phyloP scores from a whole-genome alignment of 2,888 invertebrate species.

The Leptinotarsa haldemani region DNA sequence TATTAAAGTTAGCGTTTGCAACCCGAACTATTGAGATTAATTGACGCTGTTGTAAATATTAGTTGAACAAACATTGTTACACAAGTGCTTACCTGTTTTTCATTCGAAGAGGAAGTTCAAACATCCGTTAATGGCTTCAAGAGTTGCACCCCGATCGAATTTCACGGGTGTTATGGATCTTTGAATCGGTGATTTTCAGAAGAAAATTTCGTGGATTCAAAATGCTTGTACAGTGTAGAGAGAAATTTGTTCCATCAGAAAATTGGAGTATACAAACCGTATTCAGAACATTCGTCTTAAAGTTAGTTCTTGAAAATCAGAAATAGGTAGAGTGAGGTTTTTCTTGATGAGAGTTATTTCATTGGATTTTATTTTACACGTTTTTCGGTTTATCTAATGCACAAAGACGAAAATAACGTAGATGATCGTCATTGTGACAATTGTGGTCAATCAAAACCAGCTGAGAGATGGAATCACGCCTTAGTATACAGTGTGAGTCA shows the following conservation, averaged over 20 bases:
- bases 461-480: too few species aligned
- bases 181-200: background rate
- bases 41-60: slow-evolving; percentile 43
- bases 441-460: too few species aligned
- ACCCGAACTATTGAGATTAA: slow-evolving; percentile 44
- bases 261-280: background rate
- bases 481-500: too few species aligned
- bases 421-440: too few species aligned
- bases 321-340: background rate
- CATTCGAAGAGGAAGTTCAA: slow-evolving; percentile 18
- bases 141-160: slow-evolving; percentile 32
- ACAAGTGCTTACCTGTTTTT: slow-evolving; percentile 30
- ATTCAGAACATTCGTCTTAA: background rate
- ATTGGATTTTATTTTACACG: too few species aligned
- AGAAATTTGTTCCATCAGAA: background rate
- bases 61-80: slow-evolving; percentile 44
- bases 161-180: slow-evolving; percentile 22
- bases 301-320: background rate
- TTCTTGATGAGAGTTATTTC: too few species aligned
- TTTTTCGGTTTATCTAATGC: too few species aligned
- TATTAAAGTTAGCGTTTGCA: slow-evolving; percentile 42
- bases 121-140: slow-evolving; percentile 35
- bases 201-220: background rate
- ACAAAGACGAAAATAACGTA: too few species aligned
- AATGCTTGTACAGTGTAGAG: background rate